Percentiles rank a stretch among this genome's conserved stretches.
Evolutionary conservation across 2,888 invertebrate genomes (phyloP).

Genomic region (Phengaris arion): DNA sequence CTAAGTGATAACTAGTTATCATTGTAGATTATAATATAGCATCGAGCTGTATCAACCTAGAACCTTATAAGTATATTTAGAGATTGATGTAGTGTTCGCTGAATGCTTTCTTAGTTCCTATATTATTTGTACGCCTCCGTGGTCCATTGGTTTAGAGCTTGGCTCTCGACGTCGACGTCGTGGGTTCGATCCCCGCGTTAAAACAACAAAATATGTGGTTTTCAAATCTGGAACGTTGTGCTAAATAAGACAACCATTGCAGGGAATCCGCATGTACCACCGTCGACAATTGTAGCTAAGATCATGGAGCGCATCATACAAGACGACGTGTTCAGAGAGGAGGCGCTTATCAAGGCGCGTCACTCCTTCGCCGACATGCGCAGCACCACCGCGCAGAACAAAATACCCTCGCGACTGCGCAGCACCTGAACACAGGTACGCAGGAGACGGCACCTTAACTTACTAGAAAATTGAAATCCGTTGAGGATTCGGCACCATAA

Average conservation of each 20-base stretch:
- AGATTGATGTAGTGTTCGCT: too few relatives aligned
- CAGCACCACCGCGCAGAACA: slow-evolving; percentile 54
- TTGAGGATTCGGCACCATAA: slow-evolving; percentile 37
- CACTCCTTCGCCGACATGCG: slow-evolving; percentile 74
- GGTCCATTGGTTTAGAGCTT: too few relatives aligned
- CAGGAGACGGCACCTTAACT: slow-evolving; percentile 3
- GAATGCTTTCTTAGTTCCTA: too few relatives aligned
- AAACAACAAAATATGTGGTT: too few relatives aligned
- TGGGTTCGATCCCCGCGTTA: too few relatives aligned
- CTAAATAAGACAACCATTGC: slow-evolving; percentile 41
- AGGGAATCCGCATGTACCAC: slow-evolving; percentile 88
- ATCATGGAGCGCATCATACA: slow-evolving; percentile 85
- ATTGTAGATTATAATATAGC: too few relatives aligned
- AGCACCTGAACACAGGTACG: slow-evolving; percentile 38
- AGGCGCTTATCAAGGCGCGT: slow-evolving; percentile 62
- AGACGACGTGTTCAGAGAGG: slow-evolving; percentile 77
- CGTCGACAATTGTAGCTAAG: slow-evolving; percentile 89
- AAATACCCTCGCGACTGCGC: slow-evolving; percentile 47
- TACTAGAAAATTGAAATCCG: not conserved
- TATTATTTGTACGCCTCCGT: too few relatives aligned
- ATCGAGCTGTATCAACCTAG: too few relatives aligned
- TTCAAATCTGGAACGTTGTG: not conserved
- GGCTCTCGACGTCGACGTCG: too few relatives aligned
- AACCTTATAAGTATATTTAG: too few relatives aligned
- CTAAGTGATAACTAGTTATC: too few relatives aligned